Conservation (phyloP, 2,113 vertebrate species). For the Sylvilagus bachmani region DNA sequence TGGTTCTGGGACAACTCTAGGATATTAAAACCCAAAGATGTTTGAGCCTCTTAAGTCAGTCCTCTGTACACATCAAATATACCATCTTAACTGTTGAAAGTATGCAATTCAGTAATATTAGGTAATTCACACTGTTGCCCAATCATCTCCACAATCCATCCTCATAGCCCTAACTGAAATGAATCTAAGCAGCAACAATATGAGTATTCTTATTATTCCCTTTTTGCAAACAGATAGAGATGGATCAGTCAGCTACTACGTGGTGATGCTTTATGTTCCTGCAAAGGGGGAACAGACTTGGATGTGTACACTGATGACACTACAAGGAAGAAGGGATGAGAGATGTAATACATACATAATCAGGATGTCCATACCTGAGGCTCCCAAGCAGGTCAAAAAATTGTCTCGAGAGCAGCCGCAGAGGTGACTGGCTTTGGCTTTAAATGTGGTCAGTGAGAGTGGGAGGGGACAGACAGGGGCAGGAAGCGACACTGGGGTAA, state of each 20-base stretch:
- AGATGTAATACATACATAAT: neutral
- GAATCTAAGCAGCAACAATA: neutral
- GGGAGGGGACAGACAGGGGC: too few species aligned
- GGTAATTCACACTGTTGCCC: neutral
- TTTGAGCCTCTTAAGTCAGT: neutral
- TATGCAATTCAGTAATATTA: neutral
- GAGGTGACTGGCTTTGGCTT: neutral
- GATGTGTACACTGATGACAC: neutral
- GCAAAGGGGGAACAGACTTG: neutral
- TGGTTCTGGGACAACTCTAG: neutral
- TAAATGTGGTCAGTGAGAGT: neutral
- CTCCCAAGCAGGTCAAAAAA: neutral
- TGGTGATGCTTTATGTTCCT: neutral
- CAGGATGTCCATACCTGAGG: neutral
- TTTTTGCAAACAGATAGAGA: neutral
- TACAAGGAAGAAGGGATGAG: neutral
- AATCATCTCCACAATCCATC: neutral
- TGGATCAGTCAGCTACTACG: neutral
- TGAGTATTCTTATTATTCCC: neutral
- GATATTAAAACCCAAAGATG: neutral
- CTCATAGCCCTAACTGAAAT: conserved; percentile 24
- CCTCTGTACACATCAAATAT: neutral
- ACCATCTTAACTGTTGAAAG: conserved; percentile 13
- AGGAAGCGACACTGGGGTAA: too few species aligned
- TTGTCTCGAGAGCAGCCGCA: neutral